phyloP scores from a whole-genome alignment of 2,113 vertebrate species.

The Jacana jacana region DNA sequence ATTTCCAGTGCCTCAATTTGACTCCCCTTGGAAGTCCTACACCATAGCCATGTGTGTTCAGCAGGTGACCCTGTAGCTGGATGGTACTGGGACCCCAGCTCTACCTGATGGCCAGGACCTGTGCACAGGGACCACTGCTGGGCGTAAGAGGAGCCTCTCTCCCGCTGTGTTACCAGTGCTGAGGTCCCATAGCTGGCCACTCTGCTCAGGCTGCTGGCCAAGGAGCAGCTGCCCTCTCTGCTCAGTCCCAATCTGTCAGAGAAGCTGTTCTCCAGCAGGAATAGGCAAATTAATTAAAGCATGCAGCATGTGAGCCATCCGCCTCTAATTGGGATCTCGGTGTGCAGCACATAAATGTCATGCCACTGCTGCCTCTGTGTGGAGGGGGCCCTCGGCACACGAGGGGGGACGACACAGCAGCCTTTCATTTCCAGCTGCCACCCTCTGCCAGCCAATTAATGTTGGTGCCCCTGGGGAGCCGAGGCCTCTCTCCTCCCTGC shows the following conservation, averaged over 20 bases:
- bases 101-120: accelerated
- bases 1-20: not conserved
- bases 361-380: not conserved
- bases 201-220: not conserved
- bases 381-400: not conserved
- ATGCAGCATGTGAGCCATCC: not conserved
- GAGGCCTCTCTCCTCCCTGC: not conserved
- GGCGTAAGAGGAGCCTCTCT: accelerated
- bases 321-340: constrained; percentile 34
- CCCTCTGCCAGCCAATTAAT: not conserved
- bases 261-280: constrained; percentile 7
- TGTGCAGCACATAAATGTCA: not conserved
- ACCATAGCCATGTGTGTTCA: accelerated
- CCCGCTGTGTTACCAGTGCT: accelerated
- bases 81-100: not conserved
- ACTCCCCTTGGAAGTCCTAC: not conserved
- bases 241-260: constrained; percentile 15
- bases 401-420: not conserved
- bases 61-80: not conserved
- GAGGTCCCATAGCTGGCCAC: not conserved
- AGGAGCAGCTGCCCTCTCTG: not conserved
- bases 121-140: not conserved
- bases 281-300: constrained; percentile 53
- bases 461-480: accelerated
- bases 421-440: not conserved